Evolutionary conservation across 2,113 vertebrate genomes (phyloP).

Genomic region (Aplodontia rufa): DNA sequence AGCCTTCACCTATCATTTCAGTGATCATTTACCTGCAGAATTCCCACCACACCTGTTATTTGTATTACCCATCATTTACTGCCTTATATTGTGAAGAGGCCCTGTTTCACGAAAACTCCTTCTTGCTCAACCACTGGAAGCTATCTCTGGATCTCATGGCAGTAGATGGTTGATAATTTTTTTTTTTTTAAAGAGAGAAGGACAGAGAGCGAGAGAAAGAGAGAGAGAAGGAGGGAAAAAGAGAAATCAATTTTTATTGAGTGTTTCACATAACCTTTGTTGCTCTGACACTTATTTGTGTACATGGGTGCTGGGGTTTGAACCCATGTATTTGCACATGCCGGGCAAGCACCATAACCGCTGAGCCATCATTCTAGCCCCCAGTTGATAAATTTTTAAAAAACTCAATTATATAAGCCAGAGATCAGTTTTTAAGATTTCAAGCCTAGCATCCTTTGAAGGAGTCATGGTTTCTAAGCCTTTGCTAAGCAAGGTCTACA

Average conservation of each 20-base stretch:
- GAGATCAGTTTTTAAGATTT: neutral
- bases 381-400: no score
- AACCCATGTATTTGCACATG: no score
- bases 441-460: neutral
- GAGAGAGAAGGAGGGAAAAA: no score
- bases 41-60: neutral
- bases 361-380: no score
- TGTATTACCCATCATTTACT: neutral
- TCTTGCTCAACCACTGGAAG: neutral
- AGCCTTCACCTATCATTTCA: neutral
- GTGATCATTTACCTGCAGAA: neutral
- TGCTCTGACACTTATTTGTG: no score
- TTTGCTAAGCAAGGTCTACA: neutral
- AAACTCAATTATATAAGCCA: neutral
- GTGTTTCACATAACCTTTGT: no score
- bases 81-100: neutral
- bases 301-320: no score
- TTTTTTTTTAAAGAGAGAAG: no score
- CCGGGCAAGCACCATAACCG: no score
- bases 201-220: no score
- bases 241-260: no score
- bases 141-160: neutral
- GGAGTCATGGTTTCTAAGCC: neutral
- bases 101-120: neutral
- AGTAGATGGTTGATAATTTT: neutral